Percentiles rank a stretch among this genome's conserved stretches.
These are phyloP conservation scores for Drosophila obscura DNA, from an alignment of 1,140 invertebrate species.

Conservation along the genomic window DNA sequence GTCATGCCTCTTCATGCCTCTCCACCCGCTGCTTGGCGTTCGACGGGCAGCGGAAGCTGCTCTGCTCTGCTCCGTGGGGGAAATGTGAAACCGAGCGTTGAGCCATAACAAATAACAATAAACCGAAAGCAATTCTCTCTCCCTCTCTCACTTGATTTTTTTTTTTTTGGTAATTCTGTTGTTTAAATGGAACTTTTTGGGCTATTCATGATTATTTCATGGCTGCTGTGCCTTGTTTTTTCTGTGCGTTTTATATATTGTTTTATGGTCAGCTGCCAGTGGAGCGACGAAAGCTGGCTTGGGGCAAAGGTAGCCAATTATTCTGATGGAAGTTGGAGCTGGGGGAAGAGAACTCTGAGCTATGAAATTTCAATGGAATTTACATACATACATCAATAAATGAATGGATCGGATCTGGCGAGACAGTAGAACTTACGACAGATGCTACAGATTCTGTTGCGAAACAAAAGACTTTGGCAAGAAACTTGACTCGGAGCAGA, in stretches of 20 bases:
- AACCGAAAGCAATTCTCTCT: conserved; percentile 54
- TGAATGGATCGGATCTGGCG: neutral
- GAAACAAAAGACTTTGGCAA: conserved; percentile 50
- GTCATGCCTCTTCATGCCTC: neutral
- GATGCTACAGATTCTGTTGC: neutral
- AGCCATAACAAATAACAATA: conserved; percentile 49
- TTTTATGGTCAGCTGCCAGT: conserved; percentile 49
- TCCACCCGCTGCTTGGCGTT: neutral
- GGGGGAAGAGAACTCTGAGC: neutral
- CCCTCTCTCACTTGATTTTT: conserved; percentile 30
- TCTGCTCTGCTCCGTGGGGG: conserved; percentile 20
- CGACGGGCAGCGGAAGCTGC: conserved; percentile 66
- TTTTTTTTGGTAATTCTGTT: conserved; percentile 55
- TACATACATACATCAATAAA: neutral
- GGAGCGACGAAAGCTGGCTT: conserved; percentile 32
- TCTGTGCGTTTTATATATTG: conserved; percentile 43
- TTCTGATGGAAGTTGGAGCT: too few species aligned
- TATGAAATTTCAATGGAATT: conserved; percentile 3
- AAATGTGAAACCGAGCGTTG: conserved; percentile 81
- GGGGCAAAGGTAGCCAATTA: conserved; percentile 33
- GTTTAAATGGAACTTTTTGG: conserved; percentile 70
- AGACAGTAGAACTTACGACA: neutral
- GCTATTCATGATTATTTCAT: conserved; percentile 58
- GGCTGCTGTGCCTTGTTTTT: conserved; percentile 43
- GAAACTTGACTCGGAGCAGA: conserved; percentile 32